These are phyloP conservation scores for Melanaphis sacchari DNA, from an alignment of 1,140 invertebrate species.

Conservation along the genomic window DNA sequence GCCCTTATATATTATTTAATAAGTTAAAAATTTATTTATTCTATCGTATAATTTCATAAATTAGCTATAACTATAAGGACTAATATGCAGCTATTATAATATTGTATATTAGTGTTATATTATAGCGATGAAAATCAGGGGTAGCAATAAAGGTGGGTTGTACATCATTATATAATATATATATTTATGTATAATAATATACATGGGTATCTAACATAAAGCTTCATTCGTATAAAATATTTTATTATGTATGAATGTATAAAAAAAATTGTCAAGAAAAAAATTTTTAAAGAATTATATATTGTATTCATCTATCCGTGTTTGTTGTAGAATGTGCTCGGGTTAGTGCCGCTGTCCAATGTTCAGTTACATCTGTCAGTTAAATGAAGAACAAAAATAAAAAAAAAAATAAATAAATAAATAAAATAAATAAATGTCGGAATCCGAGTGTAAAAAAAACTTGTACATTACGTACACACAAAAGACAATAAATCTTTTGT, in stretches of 20 bases:
- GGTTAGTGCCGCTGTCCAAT: constrained; percentile 56
- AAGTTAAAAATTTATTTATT: constrained; percentile 24
- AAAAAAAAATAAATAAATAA: constrained; percentile 50
- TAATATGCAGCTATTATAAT: constrained; percentile 27
- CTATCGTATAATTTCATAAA: constrained; percentile 38
- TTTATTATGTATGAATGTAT: constrained; percentile 52
- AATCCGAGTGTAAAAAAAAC: constrained; percentile 51
- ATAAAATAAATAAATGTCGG: constrained; percentile 55
- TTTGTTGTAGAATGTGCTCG: constrained; percentile 57
- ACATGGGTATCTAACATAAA: constrained; percentile 23
- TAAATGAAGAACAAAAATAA: constrained; percentile 53
- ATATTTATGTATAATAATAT: neutral
- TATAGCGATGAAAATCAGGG: neutral
- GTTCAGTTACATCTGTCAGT: constrained; percentile 56
- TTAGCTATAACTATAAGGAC: constrained; percentile 17
- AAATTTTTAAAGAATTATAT: constrained; percentile 53
- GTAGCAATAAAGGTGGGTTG: neutral
- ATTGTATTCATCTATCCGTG: constrained; percentile 56
- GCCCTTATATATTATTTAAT: constrained; percentile 30
- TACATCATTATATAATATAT: neutral
- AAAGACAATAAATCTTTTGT: constrained; percentile 55
- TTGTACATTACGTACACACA: constrained; percentile 55
- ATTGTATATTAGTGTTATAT: constrained; percentile 13
- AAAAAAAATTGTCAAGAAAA: constrained; percentile 41
- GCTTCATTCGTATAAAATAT: constrained; percentile 42